Percentiles rank a stretch among this genome's conserved stretches.
phyloP scores from a whole-genome alignment of 1,140 invertebrate genomes.

The Tetragnatha versicolor region DNA sequence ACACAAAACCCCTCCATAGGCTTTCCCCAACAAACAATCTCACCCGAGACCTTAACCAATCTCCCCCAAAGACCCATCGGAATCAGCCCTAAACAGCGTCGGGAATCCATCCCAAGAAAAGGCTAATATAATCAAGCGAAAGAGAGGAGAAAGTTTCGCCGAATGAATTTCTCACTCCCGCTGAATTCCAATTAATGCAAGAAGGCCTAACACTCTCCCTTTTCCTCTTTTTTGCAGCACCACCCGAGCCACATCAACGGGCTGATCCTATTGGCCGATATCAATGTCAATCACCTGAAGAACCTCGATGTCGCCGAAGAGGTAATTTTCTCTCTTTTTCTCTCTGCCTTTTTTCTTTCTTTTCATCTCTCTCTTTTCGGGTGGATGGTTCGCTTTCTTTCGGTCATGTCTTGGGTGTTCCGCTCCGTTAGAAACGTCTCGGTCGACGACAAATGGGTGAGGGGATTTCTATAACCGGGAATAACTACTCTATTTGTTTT shows the following conservation, averaged over 20 bases:
- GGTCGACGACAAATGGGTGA: constrained; percentile 24
- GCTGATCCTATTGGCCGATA: constrained; percentile 90
- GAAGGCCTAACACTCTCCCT: background rate
- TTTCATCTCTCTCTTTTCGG: constrained; percentile 2
- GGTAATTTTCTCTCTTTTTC: constrained; percentile 67
- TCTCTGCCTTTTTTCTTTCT: background rate
- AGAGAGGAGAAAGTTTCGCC: too few relatives aligned
- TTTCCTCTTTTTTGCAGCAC: constrained; percentile 61
- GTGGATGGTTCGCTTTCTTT: constrained; percentile 36
- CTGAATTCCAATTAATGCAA: too few relatives aligned
- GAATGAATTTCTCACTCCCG: background rate
- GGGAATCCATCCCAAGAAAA: too few relatives aligned
- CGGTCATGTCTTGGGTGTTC: constrained; percentile 45
- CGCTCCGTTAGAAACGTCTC: constrained; percentile 43
- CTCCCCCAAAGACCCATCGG: too few relatives aligned
- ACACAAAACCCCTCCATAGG: too few relatives aligned
- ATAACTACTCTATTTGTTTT: constrained; percentile 22
- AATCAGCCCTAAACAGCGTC: too few relatives aligned
- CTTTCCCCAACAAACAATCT: too few relatives aligned
- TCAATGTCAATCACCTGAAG: constrained; percentile 95
- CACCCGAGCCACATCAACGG: constrained; percentile 95
- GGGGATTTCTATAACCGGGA: constrained; percentile 26
- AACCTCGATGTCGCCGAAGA: constrained; percentile 90
- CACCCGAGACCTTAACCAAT: too few relatives aligned
- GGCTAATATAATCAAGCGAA: too few relatives aligned